Base-by-base conservation (phyloP, 2,888 invertebrate species). In the Noctua janthina region DNA sequence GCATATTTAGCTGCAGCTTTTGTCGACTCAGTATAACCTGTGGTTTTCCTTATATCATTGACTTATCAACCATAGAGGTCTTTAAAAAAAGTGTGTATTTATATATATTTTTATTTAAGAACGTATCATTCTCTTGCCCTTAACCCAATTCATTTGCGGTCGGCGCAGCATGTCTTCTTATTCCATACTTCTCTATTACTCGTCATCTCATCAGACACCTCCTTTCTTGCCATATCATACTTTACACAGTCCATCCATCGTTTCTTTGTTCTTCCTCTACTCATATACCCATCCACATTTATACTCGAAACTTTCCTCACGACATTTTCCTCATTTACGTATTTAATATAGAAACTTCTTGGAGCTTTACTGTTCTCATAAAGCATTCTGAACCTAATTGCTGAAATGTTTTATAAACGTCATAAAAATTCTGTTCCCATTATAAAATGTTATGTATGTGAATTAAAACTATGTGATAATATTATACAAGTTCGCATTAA, bases 361-460 rank as follows among this genome's bases (percentile, higher is more conserved):
- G 5, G 10, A 20, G 17, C 1, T 35, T 54, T 8, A 72, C 15
- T 23, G 1, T 51, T 13, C 29, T 74, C 62, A 15, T 72, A 75
- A 43, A 66, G 23, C 0, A 81, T 74, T 71, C 67, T 59, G 39
- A 71, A 67, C 51, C n/a, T 56, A 46, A 66, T 46, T 20, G n/a
- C 49, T 77, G 17, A 86, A 79, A 64, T 69, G 35, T 71, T 68
- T 67, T 71, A 74, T 68, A 54, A 54, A 64, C 35, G 39, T 54
- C 29, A 74, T 76, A 83, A 84, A 86, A 79, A 84, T 67, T 67
- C 74, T 82, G 76, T 87, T 76, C 84, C 74, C 75, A 86, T 86
- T 79, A 84, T 74, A 74, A 84, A 84, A 87, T 78, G 68, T 76
- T 66, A 78, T n/a, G 75, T 67, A 85, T 84, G 85, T 82, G 85